Base-by-base conservation (phyloP, 2,888 invertebrate genomes). In the Sphaerophoria taeniata region DNA sequence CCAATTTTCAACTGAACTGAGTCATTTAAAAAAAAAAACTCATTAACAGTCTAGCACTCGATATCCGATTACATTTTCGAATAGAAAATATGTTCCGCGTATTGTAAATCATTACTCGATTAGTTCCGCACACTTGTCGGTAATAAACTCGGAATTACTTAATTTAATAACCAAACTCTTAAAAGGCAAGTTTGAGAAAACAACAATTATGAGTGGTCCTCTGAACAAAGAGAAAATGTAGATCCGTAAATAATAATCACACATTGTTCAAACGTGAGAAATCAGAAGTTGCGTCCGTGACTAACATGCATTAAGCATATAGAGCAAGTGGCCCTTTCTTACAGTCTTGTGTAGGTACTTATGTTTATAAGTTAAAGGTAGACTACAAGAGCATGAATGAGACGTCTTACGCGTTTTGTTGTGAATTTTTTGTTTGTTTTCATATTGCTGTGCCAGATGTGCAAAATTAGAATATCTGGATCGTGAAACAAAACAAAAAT, bases 101-200 rank as follows among this genome's bases (percentile, higher is more conserved):
- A 73, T 73, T 36, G n/a, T n/a, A n/a, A n/a, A n/a, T n/a, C n/a
- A 56, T 70, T 16, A 51, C 65, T 73, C 73, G 70, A 81, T 85
- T 85, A 70, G 85, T 81, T 85, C 81, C 85, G 77, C 85, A 85
- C 85, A 77, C 81, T 85, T 85, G 80, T 73, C 51, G 58, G 81
- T 60, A 81, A 77, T 85, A 81, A 85, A 85, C 63, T 65, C 51
- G 49, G 72, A 81, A 81, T 69, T 73, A 39, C 51, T 81, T 61
- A 60, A 77, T 67, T 76, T 81, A 77, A 80, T 85, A 76, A 63
- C 67, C 80, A 49, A 80, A 56, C 69, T 72, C 67, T 7, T 36
- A 56, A 77, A 70, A 71, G 53, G 58, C 31, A 71, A 5, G 6
- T n/a, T n/a, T 36, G 36, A 75, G 55, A 55, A 80, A 76, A 51